These are phyloP conservation scores for Electrophaes corylata DNA, from an alignment of 2,888 invertebrate genomes.

Conservation along the genomic window DNA sequence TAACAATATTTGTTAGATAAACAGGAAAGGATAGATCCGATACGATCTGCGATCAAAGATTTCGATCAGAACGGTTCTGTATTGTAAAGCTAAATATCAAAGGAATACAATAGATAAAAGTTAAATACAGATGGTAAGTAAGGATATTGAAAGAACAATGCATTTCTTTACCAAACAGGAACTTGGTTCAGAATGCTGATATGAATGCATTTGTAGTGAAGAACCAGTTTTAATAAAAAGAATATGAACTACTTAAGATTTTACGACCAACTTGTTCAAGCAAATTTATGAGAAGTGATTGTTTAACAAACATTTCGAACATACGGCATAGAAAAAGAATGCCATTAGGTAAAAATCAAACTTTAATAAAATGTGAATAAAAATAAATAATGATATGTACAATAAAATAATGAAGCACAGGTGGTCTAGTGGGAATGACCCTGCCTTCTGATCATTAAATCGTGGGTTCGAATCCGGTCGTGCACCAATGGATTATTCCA, in stretches of 20 bases:
- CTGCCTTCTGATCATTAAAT: too few species aligned
- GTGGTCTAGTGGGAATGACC: too few species aligned
- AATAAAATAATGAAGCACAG: too few species aligned
- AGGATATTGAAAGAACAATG: conserved; percentile 15
- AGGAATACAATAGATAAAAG: conserved; percentile 2
- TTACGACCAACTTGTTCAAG: neutral
- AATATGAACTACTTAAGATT: neutral
- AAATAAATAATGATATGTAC: too few species aligned
- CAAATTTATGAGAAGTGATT: neutral
- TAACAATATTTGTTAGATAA: conserved; percentile 3
- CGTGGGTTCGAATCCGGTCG: too few species aligned
- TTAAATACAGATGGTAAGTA: conserved; percentile 2
- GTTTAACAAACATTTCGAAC: neutral
- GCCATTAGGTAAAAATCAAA: too few species aligned
- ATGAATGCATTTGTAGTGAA: neutral
- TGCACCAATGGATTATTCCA: too few species aligned
- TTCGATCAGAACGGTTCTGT: conserved; percentile 1
- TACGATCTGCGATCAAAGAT: conserved; percentile 5
- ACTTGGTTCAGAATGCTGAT: conserved; percentile 1
- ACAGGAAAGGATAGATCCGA: conserved; percentile 3
- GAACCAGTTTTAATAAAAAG: conserved; percentile 3
- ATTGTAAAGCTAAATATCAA: conserved; percentile 5
- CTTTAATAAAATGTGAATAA: too few species aligned
- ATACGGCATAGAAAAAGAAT: too few species aligned
- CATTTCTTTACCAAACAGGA: conserved; percentile 8